Evolutionary conservation across 2,797 vertebrate species (phyloP), one percentile per base, ranked within the genome.

Genomic region (Schizopygopsis malacanthus): DNA sequence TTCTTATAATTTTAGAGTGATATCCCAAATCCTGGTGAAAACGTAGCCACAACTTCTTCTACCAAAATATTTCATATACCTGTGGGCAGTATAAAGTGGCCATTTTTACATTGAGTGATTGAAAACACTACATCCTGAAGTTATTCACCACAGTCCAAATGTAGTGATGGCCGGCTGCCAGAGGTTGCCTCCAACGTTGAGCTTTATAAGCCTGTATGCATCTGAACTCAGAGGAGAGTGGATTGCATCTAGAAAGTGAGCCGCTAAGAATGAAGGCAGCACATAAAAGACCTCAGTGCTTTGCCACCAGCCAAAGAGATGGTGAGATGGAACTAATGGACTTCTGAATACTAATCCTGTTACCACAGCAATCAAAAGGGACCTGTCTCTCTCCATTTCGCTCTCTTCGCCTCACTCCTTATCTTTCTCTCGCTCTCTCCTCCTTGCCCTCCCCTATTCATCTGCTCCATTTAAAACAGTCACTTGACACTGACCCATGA

Each of bases 261-360:
- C 79, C 84, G 90, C 90, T 91, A 87, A 92, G 87, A 89, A 91
- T 78, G 70, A 83, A 89, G 84, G 88, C 28, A 33, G 28, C 94
- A 93, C 89, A 95, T 95, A 95, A 96, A 95, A 94, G 91, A 92
- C 92, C 92, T 95, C 94, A 95, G 94, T 95, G 91, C 94, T 94
- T 91, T 92, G 91, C 80, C 87, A 91, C 90, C 89, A 92, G 86
- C 91, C 84, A 90, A 91, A 93, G 91, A 93, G 92, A 92, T 84
- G 92, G 90, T 88, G 89, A 90, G 89, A 90, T 89, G 79, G 89
- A 89, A 80, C 92, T 87, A 92, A 94, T 91, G 91, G 93, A 89
- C 84, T 33, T 86, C 89, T 79, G 95, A 95, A 96, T 96, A 96
- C 95, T 95, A 95, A 96, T 95, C 93, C 91, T 79, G 90, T 90